Evolutionary conservation across 2,888 invertebrate genomes (phyloP), one percentile per base, ranked within the genome.

Genomic region (Artemia sinica): DNA sequence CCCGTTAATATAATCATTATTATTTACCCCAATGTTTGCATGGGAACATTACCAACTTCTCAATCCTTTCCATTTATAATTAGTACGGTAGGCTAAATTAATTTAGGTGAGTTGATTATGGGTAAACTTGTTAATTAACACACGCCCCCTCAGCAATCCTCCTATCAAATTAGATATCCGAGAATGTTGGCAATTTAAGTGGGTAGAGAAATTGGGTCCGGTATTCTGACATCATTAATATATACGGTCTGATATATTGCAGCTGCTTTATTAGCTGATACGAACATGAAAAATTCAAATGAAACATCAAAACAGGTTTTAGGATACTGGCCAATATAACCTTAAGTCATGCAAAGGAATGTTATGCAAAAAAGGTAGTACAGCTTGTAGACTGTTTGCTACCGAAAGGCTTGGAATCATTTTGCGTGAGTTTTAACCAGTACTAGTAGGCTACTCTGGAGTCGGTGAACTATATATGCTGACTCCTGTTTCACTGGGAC

Each of bases 61-160:
- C 28, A 58, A 58, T 18, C 58, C 58, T 58, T 58, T 58, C n/a
- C 58, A 58, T n/a, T 18, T 9, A n/a, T 58, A 58, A 58, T 58
- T n/a, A 58, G 58, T 58, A 9, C 58, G 58, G 58, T 58, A 58
- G 58, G 58, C 58, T 58, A 58, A 58, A 58, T 58, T 58, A 58
- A 58, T 58, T 58, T 58, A 18, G 58, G 14, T 58, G 14, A n/a
- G 58, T 52, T 58, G 58, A 58, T 58, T 58, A 58, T 58, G 58
- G 58, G 58, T 58, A 58, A 58, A 58, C 58, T 18, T 18, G 58
- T 58, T 58, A 58, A 58, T 58, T 58, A 14, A 58, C 18, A 58
- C 58, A 58, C 58, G 58, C 58, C 58, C 58, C 58, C 58, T 58
- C 58, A 58, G 58, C 9, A 58, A 58, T 58, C 58, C 58, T n/a